These are phyloP conservation scores for Diploptera punctata DNA, from an alignment of 2,888 invertebrate species.

Conservation along the genomic window DNA sequence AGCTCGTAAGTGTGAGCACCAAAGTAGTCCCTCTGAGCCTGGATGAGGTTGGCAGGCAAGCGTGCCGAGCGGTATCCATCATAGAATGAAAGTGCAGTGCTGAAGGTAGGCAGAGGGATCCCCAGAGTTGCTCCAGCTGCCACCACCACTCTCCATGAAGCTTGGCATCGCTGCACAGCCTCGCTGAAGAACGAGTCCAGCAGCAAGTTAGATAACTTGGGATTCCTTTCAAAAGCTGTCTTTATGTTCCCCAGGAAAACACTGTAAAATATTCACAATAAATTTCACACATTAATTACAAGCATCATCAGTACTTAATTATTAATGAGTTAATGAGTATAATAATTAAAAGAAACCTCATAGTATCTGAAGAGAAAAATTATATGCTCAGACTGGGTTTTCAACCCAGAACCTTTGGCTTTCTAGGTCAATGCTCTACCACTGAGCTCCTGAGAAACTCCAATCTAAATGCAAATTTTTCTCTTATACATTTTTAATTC, in stretches of 20 bases:
- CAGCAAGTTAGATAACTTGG: conserved; percentile 83
- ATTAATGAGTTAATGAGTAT: no score
- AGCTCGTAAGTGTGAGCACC: conserved; percentile 99
- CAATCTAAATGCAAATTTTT: no score
- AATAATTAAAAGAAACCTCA: no score
- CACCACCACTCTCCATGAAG: conserved; percentile 86
- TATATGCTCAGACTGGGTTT: no score
- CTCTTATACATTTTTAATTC: no score
- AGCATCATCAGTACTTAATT: no score
- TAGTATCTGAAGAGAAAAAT: no score
- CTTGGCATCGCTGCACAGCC: conserved; percentile 81
- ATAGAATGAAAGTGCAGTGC: conserved; percentile 94
- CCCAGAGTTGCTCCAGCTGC: conserved; percentile 73
- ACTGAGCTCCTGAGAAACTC: no score
- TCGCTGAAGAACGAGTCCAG: conserved; percentile 92
- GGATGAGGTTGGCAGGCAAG: conserved; percentile 94
- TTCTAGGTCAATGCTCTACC: no score
- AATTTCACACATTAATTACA: no score
- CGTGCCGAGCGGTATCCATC: conserved; percentile 90
- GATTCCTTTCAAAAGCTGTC: conserved; percentile 89
- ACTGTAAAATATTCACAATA: conserved; percentile 55
- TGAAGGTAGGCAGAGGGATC: conserved; percentile 93
- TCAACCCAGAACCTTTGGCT: no score
- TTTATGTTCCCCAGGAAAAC: conserved; percentile 91
- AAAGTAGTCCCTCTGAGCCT: conserved; percentile 98